These are phyloP conservation scores for Liolophura sinensis DNA, from an alignment of 1,140 invertebrate species.

Conservation along the genomic window DNA sequence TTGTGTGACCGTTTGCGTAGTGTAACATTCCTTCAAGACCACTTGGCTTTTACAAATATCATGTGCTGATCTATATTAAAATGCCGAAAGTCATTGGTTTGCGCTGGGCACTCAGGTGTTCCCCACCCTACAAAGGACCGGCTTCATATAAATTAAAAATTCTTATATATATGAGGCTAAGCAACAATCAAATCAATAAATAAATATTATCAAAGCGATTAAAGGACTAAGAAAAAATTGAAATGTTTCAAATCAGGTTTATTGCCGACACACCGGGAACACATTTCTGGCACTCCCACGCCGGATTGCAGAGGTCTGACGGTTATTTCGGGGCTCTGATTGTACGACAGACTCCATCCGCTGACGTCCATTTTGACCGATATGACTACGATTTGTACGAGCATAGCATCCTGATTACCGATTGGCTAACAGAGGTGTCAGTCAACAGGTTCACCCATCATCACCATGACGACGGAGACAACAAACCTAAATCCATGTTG, in stretches of 20 bases:
- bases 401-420: constrained; percentile 72
- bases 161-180: no score
- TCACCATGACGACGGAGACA: constrained; percentile 76
- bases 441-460: constrained; percentile 73
- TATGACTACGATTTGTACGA: constrained; percentile 80
- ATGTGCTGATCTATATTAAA: no score
- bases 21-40: no score
- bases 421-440: constrained; percentile 74
- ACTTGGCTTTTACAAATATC: no score
- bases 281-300: constrained; percentile 87
- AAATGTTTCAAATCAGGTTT: constrained; percentile 28
- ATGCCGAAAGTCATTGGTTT: no score
- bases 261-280: constrained; percentile 66
- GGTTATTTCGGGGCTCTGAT: constrained; percentile 77
- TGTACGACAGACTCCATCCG: constrained; percentile 71
- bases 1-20: no score
- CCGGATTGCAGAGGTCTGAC: constrained; percentile 80
- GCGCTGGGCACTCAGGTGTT: no score
- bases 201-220: no score
- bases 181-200: no score
- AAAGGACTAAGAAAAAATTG: no score
- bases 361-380: constrained; percentile 69
- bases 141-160: no score
- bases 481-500: constrained; percentile 76
- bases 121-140: no score